Percentiles rank a stretch among this genome's conserved stretches.
Evolutionary conservation across 2,888 invertebrate species (phyloP).

Genomic region (Pterostichus madidus): DNA sequence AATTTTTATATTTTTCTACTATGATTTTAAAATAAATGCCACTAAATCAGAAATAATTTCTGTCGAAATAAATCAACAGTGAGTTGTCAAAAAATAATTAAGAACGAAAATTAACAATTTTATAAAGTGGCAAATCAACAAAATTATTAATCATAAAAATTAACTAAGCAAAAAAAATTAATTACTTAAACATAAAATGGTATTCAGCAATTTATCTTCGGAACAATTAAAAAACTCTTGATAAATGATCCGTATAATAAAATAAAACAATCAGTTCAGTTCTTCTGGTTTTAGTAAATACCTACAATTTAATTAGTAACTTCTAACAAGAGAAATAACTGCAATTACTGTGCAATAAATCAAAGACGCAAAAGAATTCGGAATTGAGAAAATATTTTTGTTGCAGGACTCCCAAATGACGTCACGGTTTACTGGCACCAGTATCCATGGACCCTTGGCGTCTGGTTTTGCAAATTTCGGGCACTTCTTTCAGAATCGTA

Average conservation of each 20-base stretch:
- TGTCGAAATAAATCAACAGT: too few relatives aligned
- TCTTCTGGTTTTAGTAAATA: too few relatives aligned
- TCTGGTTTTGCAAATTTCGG: conserved; percentile 88
- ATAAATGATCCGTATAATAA: conserved; percentile 23
- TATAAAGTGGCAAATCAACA: neutral
- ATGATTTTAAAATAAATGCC: too few relatives aligned
- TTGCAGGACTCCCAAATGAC: conserved; percentile 91
- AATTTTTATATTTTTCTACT: too few relatives aligned
- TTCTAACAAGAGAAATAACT: too few relatives aligned
- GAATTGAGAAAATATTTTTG: conserved; percentile 6
- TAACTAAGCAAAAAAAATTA: conserved; percentile 1
- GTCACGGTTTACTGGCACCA: conserved; percentile 92
- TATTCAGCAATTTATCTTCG: conserved; percentile 2
- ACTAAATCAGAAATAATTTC: too few relatives aligned
- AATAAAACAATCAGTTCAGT: neutral
- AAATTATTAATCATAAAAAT: conserved; percentile 14
- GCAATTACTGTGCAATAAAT: too few relatives aligned
- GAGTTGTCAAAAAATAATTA: too few relatives aligned
- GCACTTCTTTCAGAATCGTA: conserved; percentile 92
- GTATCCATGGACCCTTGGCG: conserved; percentile 91
- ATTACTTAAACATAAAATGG: conserved; percentile 33
- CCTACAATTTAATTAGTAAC: too few relatives aligned
- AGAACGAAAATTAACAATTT: neutral
- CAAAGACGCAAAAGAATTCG: too few relatives aligned
- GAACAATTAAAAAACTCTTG: conserved; percentile 27